Evolutionary conservation across 2,888 invertebrate genomes (phyloP).

Genomic region (Suillia variegata): DNA sequence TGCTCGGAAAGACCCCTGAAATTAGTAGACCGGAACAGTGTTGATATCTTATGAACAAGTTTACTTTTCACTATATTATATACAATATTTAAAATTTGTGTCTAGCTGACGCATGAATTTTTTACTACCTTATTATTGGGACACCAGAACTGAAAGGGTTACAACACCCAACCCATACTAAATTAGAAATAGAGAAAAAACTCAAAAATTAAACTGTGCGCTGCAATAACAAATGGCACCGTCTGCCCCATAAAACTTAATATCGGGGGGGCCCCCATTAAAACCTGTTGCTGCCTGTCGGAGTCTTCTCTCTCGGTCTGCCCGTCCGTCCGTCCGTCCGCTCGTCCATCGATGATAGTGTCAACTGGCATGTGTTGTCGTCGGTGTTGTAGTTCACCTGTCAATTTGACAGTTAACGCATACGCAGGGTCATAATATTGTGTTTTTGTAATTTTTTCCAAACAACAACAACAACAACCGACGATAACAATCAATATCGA

Average conservation of each 20-base stretch:
- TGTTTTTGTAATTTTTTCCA: constrained; percentile 9
- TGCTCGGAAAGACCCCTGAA: too few species aligned
- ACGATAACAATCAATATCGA: constrained; percentile 1
- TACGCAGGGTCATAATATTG: constrained; percentile 27
- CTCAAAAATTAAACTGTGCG: background rate
- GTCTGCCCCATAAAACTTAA: constrained; percentile 28
- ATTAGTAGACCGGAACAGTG: too few species aligned
- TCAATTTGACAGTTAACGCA: constrained; percentile 29
- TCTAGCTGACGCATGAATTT: too few species aligned
- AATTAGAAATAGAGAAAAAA: background rate
- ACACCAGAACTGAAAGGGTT: background rate
- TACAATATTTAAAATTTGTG: too few species aligned
- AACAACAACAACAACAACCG: background rate
- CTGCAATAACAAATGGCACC: constrained; percentile 28
- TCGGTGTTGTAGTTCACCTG: constrained; percentile 24
- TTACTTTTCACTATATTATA: too few species aligned
- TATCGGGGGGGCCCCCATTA: constrained; percentile 23
- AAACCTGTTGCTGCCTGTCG: constrained; percentile 18
- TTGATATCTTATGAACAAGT: too few species aligned
- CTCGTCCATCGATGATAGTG: background rate
- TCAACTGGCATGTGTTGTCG: constrained; percentile 15
- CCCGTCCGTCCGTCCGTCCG: background rate
- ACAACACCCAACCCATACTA: background rate
- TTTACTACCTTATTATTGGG: too few species aligned
- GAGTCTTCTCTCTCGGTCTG: too few species aligned